Evolutionary conservation across 2,113 vertebrate species (phyloP).

Genomic region (Corydoras maculifer): DNA sequence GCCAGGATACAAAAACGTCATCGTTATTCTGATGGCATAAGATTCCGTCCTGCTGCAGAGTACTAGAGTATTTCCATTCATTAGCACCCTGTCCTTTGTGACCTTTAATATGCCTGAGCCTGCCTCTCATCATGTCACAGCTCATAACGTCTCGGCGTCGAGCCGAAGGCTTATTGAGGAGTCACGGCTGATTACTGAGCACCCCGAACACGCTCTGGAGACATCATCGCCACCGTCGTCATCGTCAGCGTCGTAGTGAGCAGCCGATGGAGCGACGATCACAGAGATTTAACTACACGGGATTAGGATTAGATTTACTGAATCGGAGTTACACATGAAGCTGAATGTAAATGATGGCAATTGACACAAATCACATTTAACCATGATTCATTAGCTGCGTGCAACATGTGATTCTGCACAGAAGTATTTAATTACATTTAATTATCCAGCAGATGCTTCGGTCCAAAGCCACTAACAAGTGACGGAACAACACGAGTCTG

Average conservation of each 20-base stretch:
- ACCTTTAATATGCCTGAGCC: slow-evolving; percentile 53
- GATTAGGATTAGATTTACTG: no score
- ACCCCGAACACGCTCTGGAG: slow-evolving; percentile 55
- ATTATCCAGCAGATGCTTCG: no score
- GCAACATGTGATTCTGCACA: no score
- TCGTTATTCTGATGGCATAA: neutral
- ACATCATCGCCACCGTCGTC: slow-evolving; percentile 1
- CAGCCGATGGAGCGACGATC: neutral
- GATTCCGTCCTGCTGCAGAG: neutral
- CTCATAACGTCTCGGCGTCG: slow-evolving; percentile 57
- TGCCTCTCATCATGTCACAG: slow-evolving; percentile 56
- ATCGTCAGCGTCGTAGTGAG: neutral
- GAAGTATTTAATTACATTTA: no score
- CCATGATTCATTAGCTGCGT: no score
- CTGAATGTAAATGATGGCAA: no score
- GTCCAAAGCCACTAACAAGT: no score
- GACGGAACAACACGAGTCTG: no score
- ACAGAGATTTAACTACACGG: neutral
- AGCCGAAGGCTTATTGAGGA: slow-evolving; percentile 58
- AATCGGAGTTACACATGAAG: no score
- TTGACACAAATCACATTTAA: no score
- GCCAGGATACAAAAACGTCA: neutral
- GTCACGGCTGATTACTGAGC: slow-evolving; percentile 59
- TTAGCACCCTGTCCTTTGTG: slow-evolving; percentile 49
- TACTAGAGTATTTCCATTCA: slow-evolving; percentile 38